Evolutionary conservation across 2,888 invertebrate species (phyloP).

Genomic region (Meiosimyza decipiens): DNA sequence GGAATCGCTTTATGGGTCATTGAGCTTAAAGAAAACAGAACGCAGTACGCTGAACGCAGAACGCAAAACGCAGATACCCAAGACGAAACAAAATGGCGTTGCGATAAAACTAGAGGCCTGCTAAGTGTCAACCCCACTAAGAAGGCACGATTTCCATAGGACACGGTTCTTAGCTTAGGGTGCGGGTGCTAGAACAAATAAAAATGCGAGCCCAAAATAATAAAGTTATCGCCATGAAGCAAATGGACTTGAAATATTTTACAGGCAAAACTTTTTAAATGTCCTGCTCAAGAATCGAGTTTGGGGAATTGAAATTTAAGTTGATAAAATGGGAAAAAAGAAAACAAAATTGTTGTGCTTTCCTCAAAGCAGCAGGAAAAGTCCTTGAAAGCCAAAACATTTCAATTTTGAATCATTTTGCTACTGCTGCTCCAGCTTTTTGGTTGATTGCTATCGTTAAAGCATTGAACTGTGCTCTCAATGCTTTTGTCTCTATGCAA

Average conservation of each 20-base stretch:
- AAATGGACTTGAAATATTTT: slow-evolving; percentile 23
- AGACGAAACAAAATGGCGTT: not conserved
- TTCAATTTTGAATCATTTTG: too few species aligned
- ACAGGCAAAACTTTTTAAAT: not conserved
- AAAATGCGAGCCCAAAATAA: not conserved
- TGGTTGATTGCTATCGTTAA: slow-evolving; percentile 20
- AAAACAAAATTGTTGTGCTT: too few species aligned
- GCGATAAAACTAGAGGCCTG: too few species aligned
- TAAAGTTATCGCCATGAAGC: slow-evolving; percentile 8
- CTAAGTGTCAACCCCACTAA: too few species aligned
- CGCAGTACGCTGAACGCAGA: not conserved
- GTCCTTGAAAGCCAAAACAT: not conserved
- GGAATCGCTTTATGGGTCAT: slow-evolving; percentile 20
- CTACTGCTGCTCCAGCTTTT: not conserved
- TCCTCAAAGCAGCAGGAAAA: not conserved
- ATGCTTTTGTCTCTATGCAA: slow-evolving; percentile 3
- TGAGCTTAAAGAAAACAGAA: slow-evolving; percentile 12
- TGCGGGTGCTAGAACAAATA: not conserved
- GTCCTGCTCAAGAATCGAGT: not conserved
- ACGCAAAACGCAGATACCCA: not conserved
- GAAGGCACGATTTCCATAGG: too few species aligned
- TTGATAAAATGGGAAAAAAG: too few species aligned
- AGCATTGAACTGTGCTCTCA: not conserved
- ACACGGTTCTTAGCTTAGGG: not conserved
- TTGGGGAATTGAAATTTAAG: not conserved